These are phyloP conservation scores for Copidosoma floridanum DNA, from an alignment of 1,140 invertebrate species.

Conservation along the genomic window DNA sequence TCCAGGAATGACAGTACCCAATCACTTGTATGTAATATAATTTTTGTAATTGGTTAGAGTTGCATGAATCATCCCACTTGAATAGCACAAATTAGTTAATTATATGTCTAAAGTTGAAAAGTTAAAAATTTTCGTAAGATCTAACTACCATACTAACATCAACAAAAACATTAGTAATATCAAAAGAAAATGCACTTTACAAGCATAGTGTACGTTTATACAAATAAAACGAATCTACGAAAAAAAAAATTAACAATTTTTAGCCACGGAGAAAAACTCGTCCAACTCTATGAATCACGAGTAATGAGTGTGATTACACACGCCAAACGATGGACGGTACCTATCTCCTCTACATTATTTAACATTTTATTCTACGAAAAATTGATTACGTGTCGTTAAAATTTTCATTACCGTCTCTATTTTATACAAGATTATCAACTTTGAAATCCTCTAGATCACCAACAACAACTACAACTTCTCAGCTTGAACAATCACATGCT, in stretches of 20 bases:
- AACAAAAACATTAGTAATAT: background rate
- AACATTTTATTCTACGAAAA: constrained; percentile 28
- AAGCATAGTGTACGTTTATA: background rate
- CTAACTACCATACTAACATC: no score
- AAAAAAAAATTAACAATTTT: background rate
- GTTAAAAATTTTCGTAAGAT: background rate
- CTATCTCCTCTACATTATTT: constrained; percentile 12
- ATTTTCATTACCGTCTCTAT: background rate
- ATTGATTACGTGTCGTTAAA: constrained; percentile 9
- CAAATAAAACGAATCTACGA: background rate
- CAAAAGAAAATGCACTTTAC: background rate
- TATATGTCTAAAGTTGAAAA: background rate
- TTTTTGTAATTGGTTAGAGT: no score
- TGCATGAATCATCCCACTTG: background rate
- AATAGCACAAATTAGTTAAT: background rate
- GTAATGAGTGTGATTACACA: constrained; percentile 28
- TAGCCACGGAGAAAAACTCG: background rate
- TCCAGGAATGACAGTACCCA: background rate
- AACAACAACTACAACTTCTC: constrained; percentile 58
- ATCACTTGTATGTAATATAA: no score
- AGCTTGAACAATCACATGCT: constrained; percentile 73
- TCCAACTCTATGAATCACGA: background rate
- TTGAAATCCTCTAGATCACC: no score
- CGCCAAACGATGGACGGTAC: constrained; percentile 48
- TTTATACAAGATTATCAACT: constrained; percentile 12